Base-by-base conservation (phyloP, 2,888 invertebrate species). In the Cremastinae sp. region DNA sequence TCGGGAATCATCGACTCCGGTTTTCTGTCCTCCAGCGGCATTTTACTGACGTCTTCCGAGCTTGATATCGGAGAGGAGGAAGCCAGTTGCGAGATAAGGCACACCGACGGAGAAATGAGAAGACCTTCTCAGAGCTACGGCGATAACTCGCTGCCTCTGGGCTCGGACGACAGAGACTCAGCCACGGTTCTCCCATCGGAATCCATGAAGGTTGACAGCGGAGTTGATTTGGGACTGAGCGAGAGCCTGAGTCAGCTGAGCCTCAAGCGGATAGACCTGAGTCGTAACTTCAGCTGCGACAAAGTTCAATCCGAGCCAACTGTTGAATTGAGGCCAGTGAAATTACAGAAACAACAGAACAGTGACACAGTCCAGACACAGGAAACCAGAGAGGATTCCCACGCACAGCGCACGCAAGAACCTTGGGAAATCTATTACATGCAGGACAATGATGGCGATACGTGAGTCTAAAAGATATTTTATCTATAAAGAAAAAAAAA, bases 391-490 rank as follows among this genome's bases (percentile, higher is more conserved):
- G 56, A 36, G 9, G 47, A 75, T 20, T 10, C 20, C n/a, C 51
- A 47, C 16, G n/a, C n/a, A 22, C 41, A 58, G 49, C 70, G 65
- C 62, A 66, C 75, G 70, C 80, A 83, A 54, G 84, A 86, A 78
- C 91, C 93, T 59, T 93, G 94, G 92, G 92, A 93, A 84, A 90
- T 93, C 81, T 94, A 94, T 81, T 96, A 94, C 88, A 92, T 93
- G 80, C 96, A 95, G 84, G 95, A 96, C 88, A 93, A 94, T 79
- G 96, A 96, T 83, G 97, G 96, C 81, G 96, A 97, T 90, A 96
- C 96, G 96, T 96, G 92, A 95, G 96, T 94, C 45, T 62, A 45
- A 22, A 54, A 9, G 68, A 1, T 51, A 65, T 41, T 71, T 65
- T 36, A 18, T 16, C 53, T 45, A 14, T 1, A 0, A 10, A n/a